phyloP scores from a whole-genome alignment of 2,113 vertebrate genomes.

The Forbesichthys papilliferus region DNA sequence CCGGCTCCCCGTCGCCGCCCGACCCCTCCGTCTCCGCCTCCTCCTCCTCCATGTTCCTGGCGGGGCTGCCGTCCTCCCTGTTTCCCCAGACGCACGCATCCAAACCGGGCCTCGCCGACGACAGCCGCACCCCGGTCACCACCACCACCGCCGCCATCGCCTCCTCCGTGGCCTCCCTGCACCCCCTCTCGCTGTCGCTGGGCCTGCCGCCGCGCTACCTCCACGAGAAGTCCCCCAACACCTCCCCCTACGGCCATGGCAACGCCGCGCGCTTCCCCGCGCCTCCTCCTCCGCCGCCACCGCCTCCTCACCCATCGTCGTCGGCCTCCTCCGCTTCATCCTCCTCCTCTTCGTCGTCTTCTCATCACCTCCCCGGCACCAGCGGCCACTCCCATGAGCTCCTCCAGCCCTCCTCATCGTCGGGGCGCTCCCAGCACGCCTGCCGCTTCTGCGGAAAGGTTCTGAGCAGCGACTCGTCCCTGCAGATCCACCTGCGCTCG shows the following conservation, averaged over 20 bases:
- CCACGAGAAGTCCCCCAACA: slow-evolving; percentile 82
- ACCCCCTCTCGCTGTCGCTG: slow-evolving; percentile 74
- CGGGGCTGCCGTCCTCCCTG: slow-evolving; percentile 67
- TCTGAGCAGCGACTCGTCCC: slow-evolving; percentile 90
- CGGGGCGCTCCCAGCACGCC: slow-evolving; percentile 78
- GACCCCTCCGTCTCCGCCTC: slow-evolving; percentile 52
- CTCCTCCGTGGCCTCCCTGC: slow-evolving; percentile 68
- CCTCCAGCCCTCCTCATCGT: slow-evolving; percentile 58
- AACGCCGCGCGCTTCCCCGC: slow-evolving; percentile 64
- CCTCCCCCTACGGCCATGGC: slow-evolving; percentile 62
- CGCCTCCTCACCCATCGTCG: slow-evolving; percentile 56
- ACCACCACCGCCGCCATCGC: slow-evolving; percentile 54
- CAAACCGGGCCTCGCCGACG: slow-evolving; percentile 62
- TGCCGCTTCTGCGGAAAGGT: slow-evolving; percentile 91
- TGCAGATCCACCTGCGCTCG: slow-evolving; percentile 91
- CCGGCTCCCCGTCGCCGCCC: slow-evolving; percentile 61
- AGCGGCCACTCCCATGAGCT: slow-evolving; percentile 69
- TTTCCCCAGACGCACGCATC: slow-evolving; percentile 65
- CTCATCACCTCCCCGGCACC: slow-evolving; percentile 45
- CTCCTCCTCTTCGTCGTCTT: slow-evolving; percentile 47
- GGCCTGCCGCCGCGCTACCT: slow-evolving; percentile 77
- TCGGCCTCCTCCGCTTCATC: slow-evolving; percentile 64
- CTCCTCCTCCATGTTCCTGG: slow-evolving; percentile 55
- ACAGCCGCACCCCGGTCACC: slow-evolving; percentile 55
- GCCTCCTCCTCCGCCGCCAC: slow-evolving; percentile 51